Conservation (phyloP, 2,797 vertebrate genomes). For the Rallus crepitans region DNA sequence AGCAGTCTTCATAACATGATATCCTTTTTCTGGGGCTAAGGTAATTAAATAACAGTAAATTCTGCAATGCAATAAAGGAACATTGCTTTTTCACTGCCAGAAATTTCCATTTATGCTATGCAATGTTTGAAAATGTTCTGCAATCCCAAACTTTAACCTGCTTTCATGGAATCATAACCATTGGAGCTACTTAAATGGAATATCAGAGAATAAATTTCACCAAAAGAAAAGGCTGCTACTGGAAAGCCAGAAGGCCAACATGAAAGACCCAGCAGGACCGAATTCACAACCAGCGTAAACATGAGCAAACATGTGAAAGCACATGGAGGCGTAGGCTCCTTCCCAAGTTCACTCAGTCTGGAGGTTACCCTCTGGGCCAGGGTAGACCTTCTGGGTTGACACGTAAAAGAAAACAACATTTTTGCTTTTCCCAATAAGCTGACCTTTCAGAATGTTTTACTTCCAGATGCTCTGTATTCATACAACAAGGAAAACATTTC, state of each 20-base stretch:
- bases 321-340: background rate
- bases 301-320: background rate
- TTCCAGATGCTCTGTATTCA: background rate
- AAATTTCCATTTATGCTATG: background rate
- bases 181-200: background rate
- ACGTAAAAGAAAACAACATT: background rate
- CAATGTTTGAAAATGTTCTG: background rate
- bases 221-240: background rate
- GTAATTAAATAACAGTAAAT: background rate
- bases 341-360: background rate
- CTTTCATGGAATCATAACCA: background rate
- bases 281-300: background rate
- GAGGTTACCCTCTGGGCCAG: background rate
- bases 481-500: background rate
- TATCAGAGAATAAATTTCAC: background rate
- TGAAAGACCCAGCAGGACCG: background rate
- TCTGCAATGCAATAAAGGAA: background rate
- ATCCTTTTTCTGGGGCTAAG: background rate
- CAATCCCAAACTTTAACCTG: background rate
- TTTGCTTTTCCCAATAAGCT: background rate
- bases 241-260: background rate
- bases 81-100: background rate
- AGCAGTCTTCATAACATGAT: background rate
- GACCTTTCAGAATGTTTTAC: background rate
- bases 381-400: background rate